These are phyloP conservation scores for Protonemura montana DNA, from an alignment of 2,888 invertebrate species.

Conservation along the genomic window DNA sequence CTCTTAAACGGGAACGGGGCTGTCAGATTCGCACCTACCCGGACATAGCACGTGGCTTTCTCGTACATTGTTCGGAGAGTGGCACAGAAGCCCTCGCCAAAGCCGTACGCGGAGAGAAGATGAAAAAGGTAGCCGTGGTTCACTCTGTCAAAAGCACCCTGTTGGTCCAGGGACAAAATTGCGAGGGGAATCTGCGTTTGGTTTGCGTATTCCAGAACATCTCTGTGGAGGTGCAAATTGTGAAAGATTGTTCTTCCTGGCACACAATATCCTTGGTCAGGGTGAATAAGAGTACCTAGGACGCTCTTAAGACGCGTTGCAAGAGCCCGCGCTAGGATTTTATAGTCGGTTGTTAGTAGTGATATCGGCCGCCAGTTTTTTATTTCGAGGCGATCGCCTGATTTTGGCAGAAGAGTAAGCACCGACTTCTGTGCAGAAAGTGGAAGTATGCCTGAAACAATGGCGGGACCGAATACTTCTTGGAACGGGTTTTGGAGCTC, in stretches of 20 bases:
- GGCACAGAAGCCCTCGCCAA: not conserved
- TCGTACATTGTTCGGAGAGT: slow-evolving; percentile 17
- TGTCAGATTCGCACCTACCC: not conserved
- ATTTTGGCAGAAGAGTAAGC: slow-evolving; percentile 20
- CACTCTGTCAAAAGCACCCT: slow-evolving; percentile 37
- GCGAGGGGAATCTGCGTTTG: not conserved
- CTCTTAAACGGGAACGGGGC: slow-evolving; percentile 8
- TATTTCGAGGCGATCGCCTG: slow-evolving; percentile 22
- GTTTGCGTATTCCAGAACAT: slow-evolving; percentile 27
- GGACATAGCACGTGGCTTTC: slow-evolving; percentile 8
- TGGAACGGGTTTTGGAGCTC: not conserved
- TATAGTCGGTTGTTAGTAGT: slow-evolving; percentile 37
- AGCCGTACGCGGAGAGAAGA: not conserved
- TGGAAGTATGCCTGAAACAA: not conserved
- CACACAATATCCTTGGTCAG: slow-evolving; percentile 19
- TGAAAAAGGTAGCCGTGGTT: slow-evolving; percentile 30
- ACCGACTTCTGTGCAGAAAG: not conserved
- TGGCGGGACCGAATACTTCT: not conserved
- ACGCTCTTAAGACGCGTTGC: slow-evolving; percentile 14
- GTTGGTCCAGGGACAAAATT: slow-evolving; percentile 15
- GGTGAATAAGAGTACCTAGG: slow-evolving; percentile 20
- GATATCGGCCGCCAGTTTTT: slow-evolving; percentile 41
- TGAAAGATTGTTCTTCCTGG: slow-evolving; percentile 27
- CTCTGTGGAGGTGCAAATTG: slow-evolving; percentile 20
- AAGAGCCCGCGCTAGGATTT: slow-evolving; percentile 32